Evolutionary conservation across 2,797 vertebrate species (phyloP).

Genomic region (Cichlasoma orientale): DNA sequence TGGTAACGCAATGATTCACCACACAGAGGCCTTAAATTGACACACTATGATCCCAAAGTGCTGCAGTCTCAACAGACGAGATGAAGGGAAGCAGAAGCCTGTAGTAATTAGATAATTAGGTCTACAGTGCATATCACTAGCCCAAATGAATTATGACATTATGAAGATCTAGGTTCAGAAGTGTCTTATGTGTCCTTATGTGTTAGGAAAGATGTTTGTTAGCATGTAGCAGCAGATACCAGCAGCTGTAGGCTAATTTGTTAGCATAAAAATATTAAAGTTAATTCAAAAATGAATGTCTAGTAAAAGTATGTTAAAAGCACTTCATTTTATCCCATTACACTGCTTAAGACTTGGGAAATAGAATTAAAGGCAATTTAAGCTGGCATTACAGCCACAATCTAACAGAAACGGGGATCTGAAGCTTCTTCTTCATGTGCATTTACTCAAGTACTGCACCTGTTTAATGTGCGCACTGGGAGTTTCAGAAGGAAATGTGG

Average conservation of each 20-base stretch:
- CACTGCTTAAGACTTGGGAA: too few species aligned
- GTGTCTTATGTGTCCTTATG: not conserved
- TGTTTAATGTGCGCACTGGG: too few species aligned
- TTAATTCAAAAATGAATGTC: too few species aligned
- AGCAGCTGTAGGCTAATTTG: not conserved
- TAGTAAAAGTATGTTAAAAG: too few species aligned
- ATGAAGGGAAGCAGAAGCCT: conserved; percentile 25
- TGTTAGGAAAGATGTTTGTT: conserved; percentile 18
- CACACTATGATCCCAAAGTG: conserved; percentile 17
- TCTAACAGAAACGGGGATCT: too few species aligned
- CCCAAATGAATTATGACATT: conserved; percentile 16
- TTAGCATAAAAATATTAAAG: not conserved
- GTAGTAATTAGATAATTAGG: conserved; percentile 44
- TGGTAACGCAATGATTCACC: not conserved
- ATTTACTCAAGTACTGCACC: too few species aligned
- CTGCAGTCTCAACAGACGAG: conserved; percentile 15
- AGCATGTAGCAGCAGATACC: conserved; percentile 5
- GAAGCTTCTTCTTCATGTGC: too few species aligned
- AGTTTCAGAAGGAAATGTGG: too few species aligned
- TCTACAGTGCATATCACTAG: conserved; percentile 23
- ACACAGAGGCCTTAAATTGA: conserved; percentile 3
- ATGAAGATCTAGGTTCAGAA: not conserved
- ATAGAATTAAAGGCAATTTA: not conserved
- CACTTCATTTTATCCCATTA: too few species aligned
- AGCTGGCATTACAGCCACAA: too few species aligned